phyloP scores from a whole-genome alignment of 1,140 invertebrate species.

The Drosophila watanabei region DNA sequence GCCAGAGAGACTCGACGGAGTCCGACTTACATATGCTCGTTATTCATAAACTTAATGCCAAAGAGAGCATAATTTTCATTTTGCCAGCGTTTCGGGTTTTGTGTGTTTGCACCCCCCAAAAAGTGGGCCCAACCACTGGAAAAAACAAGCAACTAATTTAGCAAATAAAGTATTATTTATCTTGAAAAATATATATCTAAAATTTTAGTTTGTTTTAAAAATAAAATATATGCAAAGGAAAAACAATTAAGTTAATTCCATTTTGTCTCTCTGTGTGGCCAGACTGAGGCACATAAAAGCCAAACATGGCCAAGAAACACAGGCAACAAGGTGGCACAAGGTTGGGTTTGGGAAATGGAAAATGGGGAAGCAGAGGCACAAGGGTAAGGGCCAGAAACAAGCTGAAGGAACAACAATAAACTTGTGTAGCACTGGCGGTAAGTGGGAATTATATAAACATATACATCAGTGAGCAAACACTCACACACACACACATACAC shows the following conservation, averaged over 20 bases:
- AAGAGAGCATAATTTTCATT: constrained; percentile 83
- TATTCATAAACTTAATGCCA: constrained; percentile 83
- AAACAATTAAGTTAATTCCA: neutral
- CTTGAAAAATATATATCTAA: neutral
- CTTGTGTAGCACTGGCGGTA: constrained; percentile 68
- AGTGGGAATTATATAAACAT: constrained; percentile 83
- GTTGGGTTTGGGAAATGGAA: neutral
- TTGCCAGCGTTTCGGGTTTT: constrained; percentile 64
- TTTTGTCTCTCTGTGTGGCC: constrained; percentile 3
- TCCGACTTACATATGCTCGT: constrained; percentile 70
- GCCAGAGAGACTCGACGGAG: constrained; percentile 20
- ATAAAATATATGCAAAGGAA: neutral
- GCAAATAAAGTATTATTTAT: too few relatives aligned
- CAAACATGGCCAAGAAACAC: constrained; percentile 63
- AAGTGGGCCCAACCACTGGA: constrained; percentile 6
- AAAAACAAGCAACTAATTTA: neutral
- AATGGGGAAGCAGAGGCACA: neutral
- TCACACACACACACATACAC: constrained; percentile 2
- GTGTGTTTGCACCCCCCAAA: constrained; percentile 10
- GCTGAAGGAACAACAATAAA: constrained; percentile 58
- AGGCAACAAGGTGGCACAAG: constrained; percentile 19
- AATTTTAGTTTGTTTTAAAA: neutral
- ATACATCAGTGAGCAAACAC: constrained; percentile 68
- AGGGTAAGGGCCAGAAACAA: constrained; percentile 4
- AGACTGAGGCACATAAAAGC: constrained; percentile 60